A percentile compares a stretch with the other conserved stretches of the same genome.
phyloP scores from a whole-genome alignment of 2,113 vertebrate species.

The Hypomesus transpacificus region DNA sequence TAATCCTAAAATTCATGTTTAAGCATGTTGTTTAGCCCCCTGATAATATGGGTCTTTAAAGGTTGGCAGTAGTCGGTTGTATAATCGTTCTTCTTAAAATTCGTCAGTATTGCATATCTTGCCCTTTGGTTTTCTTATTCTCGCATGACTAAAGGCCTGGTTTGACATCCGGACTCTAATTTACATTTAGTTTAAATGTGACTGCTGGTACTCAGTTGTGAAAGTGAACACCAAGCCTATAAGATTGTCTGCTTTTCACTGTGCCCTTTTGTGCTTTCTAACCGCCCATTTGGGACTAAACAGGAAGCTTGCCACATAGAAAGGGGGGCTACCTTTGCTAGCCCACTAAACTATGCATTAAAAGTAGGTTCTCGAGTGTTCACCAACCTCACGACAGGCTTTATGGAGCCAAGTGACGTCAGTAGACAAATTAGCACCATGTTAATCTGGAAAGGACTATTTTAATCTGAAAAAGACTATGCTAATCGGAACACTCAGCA shows the following conservation, averaged over 20 bases:
- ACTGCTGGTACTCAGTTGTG: background rate
- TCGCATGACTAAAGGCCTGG: background rate
- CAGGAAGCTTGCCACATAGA: background rate
- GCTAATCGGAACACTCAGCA: background rate
- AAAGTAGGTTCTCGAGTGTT: background rate
- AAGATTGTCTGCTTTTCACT: background rate
- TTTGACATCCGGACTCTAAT: background rate
- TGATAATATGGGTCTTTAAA: slow-evolving; percentile 1
- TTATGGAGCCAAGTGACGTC: background rate
- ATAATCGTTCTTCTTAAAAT: too few relatives aligned
- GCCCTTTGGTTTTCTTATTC: background rate
- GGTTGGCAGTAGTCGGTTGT: too few relatives aligned
- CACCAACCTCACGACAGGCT: background rate
- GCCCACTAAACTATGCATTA: background rate
- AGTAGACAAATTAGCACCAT: too few relatives aligned
- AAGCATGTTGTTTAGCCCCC: slow-evolving; percentile 7
- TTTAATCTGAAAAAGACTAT: background rate
- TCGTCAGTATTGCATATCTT: too few relatives aligned
- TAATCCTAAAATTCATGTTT: background rate
- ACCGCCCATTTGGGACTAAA: background rate
- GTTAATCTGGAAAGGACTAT: background rate
- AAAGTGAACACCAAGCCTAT: slow-evolving; percentile 6
- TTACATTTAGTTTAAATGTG: background rate
- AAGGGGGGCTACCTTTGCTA: background rate
- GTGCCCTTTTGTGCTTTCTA: background rate